phyloP scores from a whole-genome alignment of 92 coral and sea anemone genomes.

The Phymanthus crucifer region DNA sequence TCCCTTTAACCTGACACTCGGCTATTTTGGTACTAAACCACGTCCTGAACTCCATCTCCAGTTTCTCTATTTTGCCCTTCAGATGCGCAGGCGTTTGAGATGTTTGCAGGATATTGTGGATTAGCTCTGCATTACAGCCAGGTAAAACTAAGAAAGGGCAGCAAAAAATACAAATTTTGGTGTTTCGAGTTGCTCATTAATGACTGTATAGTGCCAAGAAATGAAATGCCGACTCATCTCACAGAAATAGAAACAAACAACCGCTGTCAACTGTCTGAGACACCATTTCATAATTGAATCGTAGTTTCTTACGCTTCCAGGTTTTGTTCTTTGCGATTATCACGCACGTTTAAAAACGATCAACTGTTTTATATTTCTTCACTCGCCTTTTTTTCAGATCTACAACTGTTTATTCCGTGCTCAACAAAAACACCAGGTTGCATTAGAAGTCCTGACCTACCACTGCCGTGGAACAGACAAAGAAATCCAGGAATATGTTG shows the following conservation, averaged over 20 bases:
- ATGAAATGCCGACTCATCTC: too few relatives aligned
- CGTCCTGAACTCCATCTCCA: too few relatives aligned
- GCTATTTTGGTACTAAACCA: too few relatives aligned
- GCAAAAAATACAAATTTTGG: background rate
- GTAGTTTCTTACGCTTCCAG: too few relatives aligned
- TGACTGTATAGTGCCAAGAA: too few relatives aligned
- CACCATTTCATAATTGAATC: too few relatives aligned
- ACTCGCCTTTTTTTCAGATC: conserved; percentile 58
- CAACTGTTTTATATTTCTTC: background rate
- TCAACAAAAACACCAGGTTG: conserved; percentile 89
- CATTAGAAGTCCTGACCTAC: conserved; percentile 86
- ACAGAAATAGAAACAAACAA: too few relatives aligned
- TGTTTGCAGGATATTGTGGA: conserved; percentile 97
- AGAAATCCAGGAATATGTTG: conserved; percentile 48
- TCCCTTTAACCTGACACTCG: background rate
- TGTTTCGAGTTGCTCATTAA: background rate
- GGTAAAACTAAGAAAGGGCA: conserved; percentile 34
- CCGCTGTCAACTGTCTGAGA: too few relatives aligned
- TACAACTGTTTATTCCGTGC: conserved; percentile 73
- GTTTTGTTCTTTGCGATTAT: too few relatives aligned
- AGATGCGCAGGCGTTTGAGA: conserved; percentile 83
- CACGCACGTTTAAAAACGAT: too few relatives aligned
- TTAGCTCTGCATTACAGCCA: conserved; percentile 93
- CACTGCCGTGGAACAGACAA: conserved; percentile 80
- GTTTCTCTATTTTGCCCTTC: background rate